phyloP scores from a whole-genome alignment of 2,113 vertebrate species.

The Caranx melampygus region DNA sequence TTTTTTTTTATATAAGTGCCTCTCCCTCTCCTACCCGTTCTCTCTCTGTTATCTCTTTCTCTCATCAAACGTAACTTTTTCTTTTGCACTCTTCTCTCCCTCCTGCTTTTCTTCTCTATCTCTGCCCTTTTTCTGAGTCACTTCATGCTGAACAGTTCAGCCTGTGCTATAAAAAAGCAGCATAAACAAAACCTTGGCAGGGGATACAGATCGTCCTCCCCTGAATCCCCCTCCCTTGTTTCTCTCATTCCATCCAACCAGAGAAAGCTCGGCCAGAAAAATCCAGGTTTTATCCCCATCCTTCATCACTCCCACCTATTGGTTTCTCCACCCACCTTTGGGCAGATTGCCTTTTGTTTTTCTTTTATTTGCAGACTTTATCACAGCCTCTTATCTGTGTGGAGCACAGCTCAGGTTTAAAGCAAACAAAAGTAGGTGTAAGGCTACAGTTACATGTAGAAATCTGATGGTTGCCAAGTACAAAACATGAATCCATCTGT shows the following conservation, averaged over 20 bases:
- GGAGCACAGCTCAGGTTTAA: slow-evolving; percentile 21
- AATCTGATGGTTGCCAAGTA: slow-evolving; percentile 37
- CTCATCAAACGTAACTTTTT: background rate
- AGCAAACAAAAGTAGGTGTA: slow-evolving; percentile 2
- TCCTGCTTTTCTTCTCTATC: slow-evolving; percentile 30
- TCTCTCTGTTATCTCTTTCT: slow-evolving; percentile 1
- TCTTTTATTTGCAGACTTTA: slow-evolving; percentile 13
- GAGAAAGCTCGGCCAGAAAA: slow-evolving; percentile 33
- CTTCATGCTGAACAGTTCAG: slow-evolving; percentile 54
- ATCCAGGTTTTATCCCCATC: slow-evolving; percentile 22
- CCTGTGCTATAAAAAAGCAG: slow-evolving; percentile 27
- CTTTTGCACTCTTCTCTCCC: background rate
- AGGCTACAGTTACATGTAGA: slow-evolving; percentile 3
- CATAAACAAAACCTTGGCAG: slow-evolving; percentile 65
- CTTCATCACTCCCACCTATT: slow-evolving; percentile 26
- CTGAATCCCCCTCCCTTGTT: slow-evolving; percentile 3
- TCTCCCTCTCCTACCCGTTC: background rate
- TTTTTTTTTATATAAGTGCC: background rate
- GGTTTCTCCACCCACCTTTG: slow-evolving; percentile 24
- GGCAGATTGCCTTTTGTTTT: background rate
- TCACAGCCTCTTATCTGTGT: slow-evolving; percentile 26
- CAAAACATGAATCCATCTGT: background rate
- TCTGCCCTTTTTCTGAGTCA: slow-evolving; percentile 21
- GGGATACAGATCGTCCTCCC: slow-evolving; percentile 6
- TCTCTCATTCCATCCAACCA: slow-evolving; percentile 34